Evolutionary conservation across 2,888 invertebrate genomes (phyloP), one percentile per base, ranked within the genome.

Genomic region (Bugula neritina): DNA sequence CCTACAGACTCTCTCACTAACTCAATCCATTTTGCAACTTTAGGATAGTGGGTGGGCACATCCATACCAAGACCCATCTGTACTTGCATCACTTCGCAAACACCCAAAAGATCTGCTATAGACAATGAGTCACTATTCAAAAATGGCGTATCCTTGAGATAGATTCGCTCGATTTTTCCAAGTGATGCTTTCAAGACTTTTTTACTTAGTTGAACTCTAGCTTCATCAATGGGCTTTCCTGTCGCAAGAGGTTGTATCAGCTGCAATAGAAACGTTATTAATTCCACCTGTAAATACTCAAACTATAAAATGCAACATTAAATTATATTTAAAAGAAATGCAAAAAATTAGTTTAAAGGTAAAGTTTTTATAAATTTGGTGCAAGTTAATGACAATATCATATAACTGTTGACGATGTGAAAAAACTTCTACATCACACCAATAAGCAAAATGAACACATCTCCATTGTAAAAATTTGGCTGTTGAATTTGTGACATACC

Each of bases 241-340:
- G 72, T 79, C 5, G 76, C 73, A 52, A 75, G 74, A 23, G 82
- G 82, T 69, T 80, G 75, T 17, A 81, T 76, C 5, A 80, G 55
- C 82, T 82, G 74, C 23, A 74, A 73, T 54, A 72, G 63, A 73
- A 23, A 43, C n/a, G 13, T 35, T 58, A 90, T 89, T 80, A 87
- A 69, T 0, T n/a, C n/a, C n/a, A n/a, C n/a, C n/a, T n/a, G n/a
- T n/a, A n/a, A n/a, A n/a, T n/a, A n/a, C n/a, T n/a, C n/a, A n/a
- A n/a, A n/a, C n/a, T n/a, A n/a, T n/a, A n/a, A n/a, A n/a, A n/a
- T n/a, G n/a, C n/a, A n/a, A n/a, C n/a, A n/a, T n/a, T n/a, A n/a
- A n/a, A n/a, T n/a, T n/a, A n/a, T n/a, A n/a, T n/a, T n/a, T n/a
- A n/a, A n/a, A n/a, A n/a, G n/a, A n/a, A n/a, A n/a, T n/a, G n/a